These are phyloP conservation scores for Diadema setosum DNA, from an alignment of 35 echinoderm and acorn worm species.

Conservation along the genomic window DNA sequence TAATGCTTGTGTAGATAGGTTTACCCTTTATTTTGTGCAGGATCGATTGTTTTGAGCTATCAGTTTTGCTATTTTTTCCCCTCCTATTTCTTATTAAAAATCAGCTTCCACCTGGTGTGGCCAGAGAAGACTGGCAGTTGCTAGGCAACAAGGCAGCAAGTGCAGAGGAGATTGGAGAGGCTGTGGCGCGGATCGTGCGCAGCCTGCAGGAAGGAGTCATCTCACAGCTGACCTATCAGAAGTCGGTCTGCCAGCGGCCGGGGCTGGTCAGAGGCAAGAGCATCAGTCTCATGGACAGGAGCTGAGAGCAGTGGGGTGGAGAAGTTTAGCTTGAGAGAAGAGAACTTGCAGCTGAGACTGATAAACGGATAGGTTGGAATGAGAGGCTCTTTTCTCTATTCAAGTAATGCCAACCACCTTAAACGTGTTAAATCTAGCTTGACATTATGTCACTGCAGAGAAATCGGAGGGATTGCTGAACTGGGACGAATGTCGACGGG, in stretches of 20 bases:
- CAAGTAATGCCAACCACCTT: too few relatives aligned
- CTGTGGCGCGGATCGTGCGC: slow-evolving; percentile 55
- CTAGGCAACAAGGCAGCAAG: slow-evolving; percentile 31
- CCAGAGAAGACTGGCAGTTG: slow-evolving; percentile 55
- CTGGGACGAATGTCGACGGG: too few relatives aligned
- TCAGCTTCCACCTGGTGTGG: slow-evolving; percentile 64
- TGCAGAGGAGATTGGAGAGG: slow-evolving; percentile 34
- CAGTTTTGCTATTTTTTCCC: not conserved
- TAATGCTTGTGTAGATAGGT: not conserved
- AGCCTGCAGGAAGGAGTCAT: slow-evolving; percentile 46
- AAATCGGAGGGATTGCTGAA: too few relatives aligned
- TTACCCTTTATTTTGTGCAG: not conserved
- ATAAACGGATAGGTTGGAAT: too few relatives aligned
- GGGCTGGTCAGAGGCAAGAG: not conserved
- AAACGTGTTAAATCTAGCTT: too few relatives aligned
- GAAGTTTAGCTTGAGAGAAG: too few relatives aligned
- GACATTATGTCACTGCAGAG: too few relatives aligned
- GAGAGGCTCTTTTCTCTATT: too few relatives aligned
- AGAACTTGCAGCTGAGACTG: too few relatives aligned
- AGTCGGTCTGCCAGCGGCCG: slow-evolving; percentile 10
- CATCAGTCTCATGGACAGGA: not conserved
- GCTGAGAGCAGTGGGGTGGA: not conserved
- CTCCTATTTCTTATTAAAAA: not conserved
- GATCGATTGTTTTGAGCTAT: not conserved
- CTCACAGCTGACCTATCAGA: slow-evolving; percentile 37